These are phyloP conservation scores for Cyclophora punctaria DNA, from an alignment of 2,888 invertebrate genomes.

Conservation along the genomic window DNA sequence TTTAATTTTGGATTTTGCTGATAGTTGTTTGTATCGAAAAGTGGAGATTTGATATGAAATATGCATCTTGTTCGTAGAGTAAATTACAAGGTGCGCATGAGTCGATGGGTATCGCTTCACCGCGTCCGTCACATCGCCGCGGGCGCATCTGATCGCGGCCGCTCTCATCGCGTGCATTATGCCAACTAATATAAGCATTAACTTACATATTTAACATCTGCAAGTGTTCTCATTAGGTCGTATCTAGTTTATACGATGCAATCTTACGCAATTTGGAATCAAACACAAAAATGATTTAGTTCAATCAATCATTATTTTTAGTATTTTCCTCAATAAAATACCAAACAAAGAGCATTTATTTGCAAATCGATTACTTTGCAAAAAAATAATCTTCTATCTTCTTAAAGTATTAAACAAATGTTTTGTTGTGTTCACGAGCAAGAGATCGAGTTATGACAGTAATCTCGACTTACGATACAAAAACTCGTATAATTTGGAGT, in stretches of 20 bases:
- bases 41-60: constrained; percentile 25
- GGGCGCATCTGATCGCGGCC: constrained; percentile 48
- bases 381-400: constrained; percentile 46
- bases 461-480: constrained; percentile 62
- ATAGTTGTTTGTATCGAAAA: constrained; percentile 18
- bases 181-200: constrained; percentile 50
- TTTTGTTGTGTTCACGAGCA: constrained; percentile 52
- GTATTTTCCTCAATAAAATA: constrained; percentile 14
- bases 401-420: constrained; percentile 59
- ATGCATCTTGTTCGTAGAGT: constrained; percentile 30
- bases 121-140: constrained; percentile 57
- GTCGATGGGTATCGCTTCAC: constrained; percentile 54
- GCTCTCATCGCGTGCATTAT: constrained; percentile 51
- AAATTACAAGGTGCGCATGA: constrained; percentile 50
- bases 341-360: constrained; percentile 24
- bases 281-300: too few relatives aligned
- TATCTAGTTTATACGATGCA: too few relatives aligned
- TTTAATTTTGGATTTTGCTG: constrained; percentile 10
- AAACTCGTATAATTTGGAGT: constrained; percentile 61
- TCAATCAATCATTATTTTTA: constrained; percentile 1
- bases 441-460: constrained; percentile 55
- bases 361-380: constrained; percentile 39
- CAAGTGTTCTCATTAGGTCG: neutral
- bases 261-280: too few relatives aligned
- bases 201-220: constrained; percentile 30